These are phyloP conservation scores for Mimachlamys varia DNA, from an alignment of 2,888 invertebrate genomes.

Conservation along the genomic window DNA sequence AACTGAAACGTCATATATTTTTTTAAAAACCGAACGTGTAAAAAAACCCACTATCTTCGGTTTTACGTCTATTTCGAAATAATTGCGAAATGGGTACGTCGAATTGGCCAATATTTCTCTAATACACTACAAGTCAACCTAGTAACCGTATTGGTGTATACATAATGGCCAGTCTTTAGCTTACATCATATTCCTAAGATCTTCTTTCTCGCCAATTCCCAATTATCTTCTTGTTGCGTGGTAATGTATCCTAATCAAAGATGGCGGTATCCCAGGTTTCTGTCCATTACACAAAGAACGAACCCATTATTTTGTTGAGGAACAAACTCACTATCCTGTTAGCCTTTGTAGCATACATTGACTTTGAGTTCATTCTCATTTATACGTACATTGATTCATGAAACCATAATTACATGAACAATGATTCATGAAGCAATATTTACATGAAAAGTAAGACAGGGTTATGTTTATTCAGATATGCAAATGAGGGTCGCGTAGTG, in stretches of 20 bases:
- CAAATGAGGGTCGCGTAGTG: no score
- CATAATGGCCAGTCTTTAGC: not conserved
- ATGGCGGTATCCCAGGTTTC: not conserved
- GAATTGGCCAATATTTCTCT: not conserved
- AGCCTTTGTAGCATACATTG: not conserved
- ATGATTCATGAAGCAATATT: no score
- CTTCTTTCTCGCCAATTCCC: not conserved
- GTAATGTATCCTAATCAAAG: not conserved
- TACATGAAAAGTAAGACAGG: no score
- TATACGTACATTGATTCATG: no score
- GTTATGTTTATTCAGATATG: no score
- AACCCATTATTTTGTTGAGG: not conserved
- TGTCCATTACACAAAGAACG: not conserved
- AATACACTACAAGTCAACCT: no score
- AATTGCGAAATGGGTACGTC: not conserved
- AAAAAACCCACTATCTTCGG: no score
- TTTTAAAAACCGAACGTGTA: no score
- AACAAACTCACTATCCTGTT: not conserved
- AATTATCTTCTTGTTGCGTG: not conserved
- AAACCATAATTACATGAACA: no score
- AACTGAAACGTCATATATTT: no score
- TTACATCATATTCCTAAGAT: not conserved
- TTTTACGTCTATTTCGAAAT: no score
- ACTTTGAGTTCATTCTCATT: no score
- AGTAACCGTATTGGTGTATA: not conserved